Evolutionary conservation across 1,140 invertebrate genomes (phyloP).

Genomic region (Drosophila biarmipes): DNA sequence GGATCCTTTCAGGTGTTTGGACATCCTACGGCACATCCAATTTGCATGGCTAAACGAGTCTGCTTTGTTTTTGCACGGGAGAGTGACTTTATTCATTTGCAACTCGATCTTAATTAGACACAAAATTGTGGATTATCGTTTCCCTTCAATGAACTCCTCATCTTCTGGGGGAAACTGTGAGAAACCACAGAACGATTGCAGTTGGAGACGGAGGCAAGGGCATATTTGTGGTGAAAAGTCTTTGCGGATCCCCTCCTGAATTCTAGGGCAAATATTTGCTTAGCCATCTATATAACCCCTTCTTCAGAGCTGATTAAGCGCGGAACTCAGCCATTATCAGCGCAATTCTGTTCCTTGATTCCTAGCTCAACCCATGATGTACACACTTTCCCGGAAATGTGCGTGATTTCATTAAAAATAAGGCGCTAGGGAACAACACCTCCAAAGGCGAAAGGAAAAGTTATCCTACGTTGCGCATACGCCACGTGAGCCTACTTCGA

Average conservation of each 20-base stretch:
- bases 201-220: not conserved
- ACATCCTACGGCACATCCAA: conserved; percentile 34
- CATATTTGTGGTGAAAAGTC: not conserved
- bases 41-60: conserved; percentile 37
- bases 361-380: not conserved
- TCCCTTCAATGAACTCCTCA: not conserved
- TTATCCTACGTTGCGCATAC: conserved; percentile 15
- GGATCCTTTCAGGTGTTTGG: conserved; percentile 20
- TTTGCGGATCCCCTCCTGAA: not conserved
- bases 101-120: conserved; percentile 38
- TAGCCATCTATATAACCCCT: not conserved
- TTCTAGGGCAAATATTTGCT: not conserved
- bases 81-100: conserved; percentile 16
- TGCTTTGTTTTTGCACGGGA: not conserved
- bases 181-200: conserved; percentile 10
- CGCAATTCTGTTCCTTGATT: not conserved
- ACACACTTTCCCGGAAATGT: conserved; percentile 7
- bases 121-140: conserved; percentile 24
- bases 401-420: conserved; percentile 50
- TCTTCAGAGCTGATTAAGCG: conserved; percentile 18
- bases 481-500: conserved; percentile 21
- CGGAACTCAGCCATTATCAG: conserved; percentile 2
- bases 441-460: conserved; percentile 7
- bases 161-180: not conserved
- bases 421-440: conserved; percentile 25